These are phyloP conservation scores for Alethe castanea DNA, from an alignment of 2,113 vertebrate genomes.

Conservation along the genomic window DNA sequence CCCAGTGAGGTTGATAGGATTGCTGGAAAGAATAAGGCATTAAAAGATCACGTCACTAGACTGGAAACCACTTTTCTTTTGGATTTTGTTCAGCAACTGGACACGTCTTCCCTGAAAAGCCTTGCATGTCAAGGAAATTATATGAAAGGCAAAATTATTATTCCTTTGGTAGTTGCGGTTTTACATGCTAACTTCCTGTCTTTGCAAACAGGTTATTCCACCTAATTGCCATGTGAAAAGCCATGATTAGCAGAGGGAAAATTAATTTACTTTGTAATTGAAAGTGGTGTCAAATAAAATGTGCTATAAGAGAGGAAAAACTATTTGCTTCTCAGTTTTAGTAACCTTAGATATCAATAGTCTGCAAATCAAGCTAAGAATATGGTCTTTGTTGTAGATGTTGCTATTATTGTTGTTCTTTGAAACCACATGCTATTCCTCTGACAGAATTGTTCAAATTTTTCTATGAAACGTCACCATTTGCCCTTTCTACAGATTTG, in stretches of 20 bases:
- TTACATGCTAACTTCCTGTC: neutral
- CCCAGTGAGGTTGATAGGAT: neutral
- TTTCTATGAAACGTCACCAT: neutral
- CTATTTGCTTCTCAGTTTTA: neutral
- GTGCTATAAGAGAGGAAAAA: neutral
- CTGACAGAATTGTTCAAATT: neutral
- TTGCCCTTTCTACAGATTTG: neutral
- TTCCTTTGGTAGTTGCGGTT: slow-evolving; percentile 20
- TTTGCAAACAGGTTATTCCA: neutral
- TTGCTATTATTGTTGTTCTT: slow-evolving; percentile 7
- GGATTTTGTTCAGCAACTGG: neutral
- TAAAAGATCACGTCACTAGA: neutral
- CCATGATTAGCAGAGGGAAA: neutral
- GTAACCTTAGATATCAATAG: neutral
- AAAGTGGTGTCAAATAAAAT: slow-evolving; percentile 7
- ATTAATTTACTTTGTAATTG: neutral
- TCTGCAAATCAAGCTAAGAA: neutral
- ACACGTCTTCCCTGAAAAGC: neutral
- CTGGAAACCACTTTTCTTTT: slow-evolving; percentile 5
- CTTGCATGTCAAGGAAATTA: neutral
- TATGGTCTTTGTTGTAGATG: neutral
- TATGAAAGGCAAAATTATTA: neutral
- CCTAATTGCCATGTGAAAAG: neutral
- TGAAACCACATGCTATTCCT: neutral
- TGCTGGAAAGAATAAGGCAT: slow-evolving; percentile 16